A percentile compares a stretch with the other conserved stretches of the same genome.
phyloP scores from a whole-genome alignment of 2,113 vertebrate genomes.

The Xenopus laevis region DNA sequence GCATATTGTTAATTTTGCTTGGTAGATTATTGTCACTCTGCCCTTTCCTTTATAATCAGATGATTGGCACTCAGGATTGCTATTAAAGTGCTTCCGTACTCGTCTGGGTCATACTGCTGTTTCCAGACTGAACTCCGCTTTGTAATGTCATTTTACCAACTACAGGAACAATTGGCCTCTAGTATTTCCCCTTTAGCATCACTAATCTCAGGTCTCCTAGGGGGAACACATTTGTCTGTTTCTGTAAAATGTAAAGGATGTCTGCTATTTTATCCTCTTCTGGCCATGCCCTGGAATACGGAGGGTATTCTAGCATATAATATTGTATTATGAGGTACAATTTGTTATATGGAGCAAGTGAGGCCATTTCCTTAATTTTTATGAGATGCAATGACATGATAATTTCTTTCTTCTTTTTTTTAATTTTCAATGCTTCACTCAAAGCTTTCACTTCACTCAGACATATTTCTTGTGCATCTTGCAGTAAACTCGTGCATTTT shows the following conservation, averaged over 20 bases:
- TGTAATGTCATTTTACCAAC: conserved; percentile 45
- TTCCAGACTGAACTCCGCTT: conserved; percentile 49
- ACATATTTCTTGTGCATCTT: too few relatives aligned
- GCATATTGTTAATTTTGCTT: background rate
- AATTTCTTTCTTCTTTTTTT: too few relatives aligned
- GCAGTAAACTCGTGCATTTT: too few relatives aligned
- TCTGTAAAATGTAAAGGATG: conserved; percentile 2
- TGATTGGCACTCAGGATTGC: conserved; percentile 51
- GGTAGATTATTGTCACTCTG: conserved; percentile 41
- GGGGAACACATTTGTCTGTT: conserved; percentile 37
- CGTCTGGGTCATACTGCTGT: conserved; percentile 52
- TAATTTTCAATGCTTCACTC: too few relatives aligned
- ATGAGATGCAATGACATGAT: too few relatives aligned
- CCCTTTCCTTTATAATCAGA: conserved; percentile 50
- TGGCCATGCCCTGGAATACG: too few relatives aligned
- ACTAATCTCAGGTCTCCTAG: conserved; percentile 48
- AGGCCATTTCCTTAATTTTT: too few relatives aligned
- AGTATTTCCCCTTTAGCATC: conserved; percentile 13
- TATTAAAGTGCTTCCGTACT: conserved; percentile 42
- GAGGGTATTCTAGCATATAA: too few relatives aligned
- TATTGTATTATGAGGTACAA: too few relatives aligned
- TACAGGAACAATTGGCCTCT: conserved; percentile 24
- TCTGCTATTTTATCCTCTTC: background rate
- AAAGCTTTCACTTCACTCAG: too few relatives aligned
- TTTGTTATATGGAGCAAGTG: too few relatives aligned